Conservation (phyloP, 2,888 invertebrate species). For the Leucozona laternaria region DNA sequence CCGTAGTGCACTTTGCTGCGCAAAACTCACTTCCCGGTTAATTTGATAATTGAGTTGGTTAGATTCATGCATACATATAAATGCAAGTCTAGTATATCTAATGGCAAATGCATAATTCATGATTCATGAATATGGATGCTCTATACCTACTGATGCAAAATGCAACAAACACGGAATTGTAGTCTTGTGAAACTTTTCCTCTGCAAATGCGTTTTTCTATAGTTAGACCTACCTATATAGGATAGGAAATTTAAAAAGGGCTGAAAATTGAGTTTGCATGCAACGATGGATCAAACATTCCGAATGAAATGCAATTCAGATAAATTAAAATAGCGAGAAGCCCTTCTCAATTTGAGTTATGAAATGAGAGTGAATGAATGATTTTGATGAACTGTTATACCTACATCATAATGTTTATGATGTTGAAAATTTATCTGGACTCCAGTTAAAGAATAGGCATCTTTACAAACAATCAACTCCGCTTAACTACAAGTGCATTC, state of each 20-base stretch:
- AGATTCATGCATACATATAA: not conserved
- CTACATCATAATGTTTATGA: not conserved
- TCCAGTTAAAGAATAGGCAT: not conserved
- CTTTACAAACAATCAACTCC: not conserved
- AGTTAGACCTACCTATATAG: not conserved
- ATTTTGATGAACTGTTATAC: slow-evolving; percentile 7
- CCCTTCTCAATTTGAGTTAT: slow-evolving; percentile 28
- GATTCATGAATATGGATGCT: slow-evolving; percentile 37
- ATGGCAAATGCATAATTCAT: slow-evolving; percentile 11
- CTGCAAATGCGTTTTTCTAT: slow-evolving; percentile 5
- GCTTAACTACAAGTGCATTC: not conserved
- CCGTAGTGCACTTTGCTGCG: slow-evolving; percentile 52
- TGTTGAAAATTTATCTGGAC: not conserved
- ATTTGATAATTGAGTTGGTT: slow-evolving; percentile 59
- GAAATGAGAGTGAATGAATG: slow-evolving; percentile 6
- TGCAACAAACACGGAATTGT: slow-evolving; percentile 25
- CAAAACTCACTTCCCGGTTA: slow-evolving; percentile 45
- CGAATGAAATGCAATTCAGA: slow-evolving; percentile 28
- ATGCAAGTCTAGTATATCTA: not conserved
- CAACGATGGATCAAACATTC: slow-evolving; percentile 15
- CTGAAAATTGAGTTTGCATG: slow-evolving; percentile 55
- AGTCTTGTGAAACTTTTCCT: slow-evolving; percentile 28
- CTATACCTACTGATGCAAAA: slow-evolving; percentile 18
- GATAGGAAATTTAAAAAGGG: slow-evolving; percentile 21
- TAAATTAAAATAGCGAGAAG: slow-evolving; percentile 18